Evolutionary conservation across 2,113 vertebrate species (phyloP).

Genomic region (Chauna torquata): DNA sequence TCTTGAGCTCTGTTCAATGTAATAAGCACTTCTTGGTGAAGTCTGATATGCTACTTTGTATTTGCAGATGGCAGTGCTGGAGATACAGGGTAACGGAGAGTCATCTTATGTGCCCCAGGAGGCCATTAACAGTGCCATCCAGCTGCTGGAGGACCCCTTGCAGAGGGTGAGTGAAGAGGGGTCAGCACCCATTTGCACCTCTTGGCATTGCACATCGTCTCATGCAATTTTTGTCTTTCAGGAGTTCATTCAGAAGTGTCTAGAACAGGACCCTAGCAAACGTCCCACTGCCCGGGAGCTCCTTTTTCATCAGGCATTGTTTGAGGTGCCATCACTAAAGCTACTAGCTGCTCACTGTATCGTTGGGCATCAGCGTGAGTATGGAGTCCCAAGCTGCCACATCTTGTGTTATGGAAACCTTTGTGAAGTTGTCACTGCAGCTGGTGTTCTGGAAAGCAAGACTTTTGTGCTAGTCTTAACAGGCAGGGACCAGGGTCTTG

Average conservation of each 20-base stretch:
- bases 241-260: slow-evolving; percentile 99
- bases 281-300: slow-evolving; percentile 94
- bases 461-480: background rate
- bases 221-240: background rate
- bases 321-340: slow-evolving; percentile 95
- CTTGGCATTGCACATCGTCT: accelerated
- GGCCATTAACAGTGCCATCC: slow-evolving; percentile 98
- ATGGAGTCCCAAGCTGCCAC: too few species aligned
- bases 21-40: background rate
- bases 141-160: slow-evolving; percentile 92
- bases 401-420: background rate
- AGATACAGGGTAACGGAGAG: slow-evolving; percentile 98
- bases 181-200: accelerated
- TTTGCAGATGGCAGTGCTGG: slow-evolving; percentile 95
- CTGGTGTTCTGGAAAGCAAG: background rate
- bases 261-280: slow-evolving; percentile 88
- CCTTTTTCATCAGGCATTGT: slow-evolving; percentile 93
- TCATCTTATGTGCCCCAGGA: slow-evolving; percentile 97
- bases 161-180: slow-evolving; percentile 84
- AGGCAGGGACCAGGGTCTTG: background rate
- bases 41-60: background rate
- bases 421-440: background rate
- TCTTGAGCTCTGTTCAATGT: background rate
- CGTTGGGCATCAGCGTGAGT: slow-evolving; percentile 97
- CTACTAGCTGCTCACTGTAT: slow-evolving; percentile 96